Evolutionary conservation across 2,113 vertebrate genomes (phyloP).

Genomic region (Bos javanicus): DNA sequence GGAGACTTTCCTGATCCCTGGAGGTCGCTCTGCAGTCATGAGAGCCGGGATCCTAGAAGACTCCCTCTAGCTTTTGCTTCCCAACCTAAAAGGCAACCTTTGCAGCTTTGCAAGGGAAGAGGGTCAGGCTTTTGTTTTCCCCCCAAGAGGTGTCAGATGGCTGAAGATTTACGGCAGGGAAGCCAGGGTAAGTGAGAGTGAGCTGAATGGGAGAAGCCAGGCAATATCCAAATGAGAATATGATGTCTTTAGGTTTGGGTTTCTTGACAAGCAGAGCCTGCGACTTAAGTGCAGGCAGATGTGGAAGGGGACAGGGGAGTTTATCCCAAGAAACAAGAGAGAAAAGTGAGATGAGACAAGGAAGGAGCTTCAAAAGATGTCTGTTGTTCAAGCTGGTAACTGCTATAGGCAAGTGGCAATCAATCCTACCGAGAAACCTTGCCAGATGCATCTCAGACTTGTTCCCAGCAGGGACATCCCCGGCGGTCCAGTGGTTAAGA

Average conservation of each 20-base stretch:
- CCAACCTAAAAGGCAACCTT: not conserved
- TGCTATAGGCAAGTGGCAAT: not conserved
- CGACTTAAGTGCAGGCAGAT: not conserved
- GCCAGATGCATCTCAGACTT: not conserved
- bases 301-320: fast-evolving
- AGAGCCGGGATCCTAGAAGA: not conserved
- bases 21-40: not conserved
- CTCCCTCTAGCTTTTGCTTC: not conserved
- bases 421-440: not conserved
- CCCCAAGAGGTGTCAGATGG: no score
- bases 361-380: not conserved
- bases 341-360: not conserved
- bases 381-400: not conserved
- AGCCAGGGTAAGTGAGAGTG: not conserved
- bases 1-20: not conserved
- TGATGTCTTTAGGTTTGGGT: not conserved
- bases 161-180: not conserved
- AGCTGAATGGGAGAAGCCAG: not conserved
- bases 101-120: not conserved
- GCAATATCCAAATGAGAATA: not conserved
- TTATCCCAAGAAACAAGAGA: not conserved
- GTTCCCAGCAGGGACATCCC: not conserved
- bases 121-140: not conserved
- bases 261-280: not conserved
- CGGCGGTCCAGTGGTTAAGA: not conserved